A percentile compares a stretch with the other conserved stretches of the same genome.
phyloP scores from a whole-genome alignment of 35 echinoderm and acorn worm genomes.

The Lytechinus pictus region DNA sequence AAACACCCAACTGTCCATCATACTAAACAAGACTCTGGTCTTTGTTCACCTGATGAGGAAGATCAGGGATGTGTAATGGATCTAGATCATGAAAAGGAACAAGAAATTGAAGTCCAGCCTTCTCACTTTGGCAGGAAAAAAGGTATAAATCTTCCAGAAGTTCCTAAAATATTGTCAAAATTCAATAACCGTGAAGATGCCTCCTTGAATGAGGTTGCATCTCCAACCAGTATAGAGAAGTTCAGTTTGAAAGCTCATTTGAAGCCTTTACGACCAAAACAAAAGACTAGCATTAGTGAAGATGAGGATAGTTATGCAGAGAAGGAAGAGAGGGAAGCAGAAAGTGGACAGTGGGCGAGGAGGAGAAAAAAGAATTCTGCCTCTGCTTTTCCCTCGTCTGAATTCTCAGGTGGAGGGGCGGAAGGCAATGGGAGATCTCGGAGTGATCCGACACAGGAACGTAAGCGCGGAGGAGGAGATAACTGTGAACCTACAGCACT shows the following conservation, averaged over 20 bases:
- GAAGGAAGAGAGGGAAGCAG: slow-evolving; percentile 31
- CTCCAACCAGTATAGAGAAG: slow-evolving; percentile 57
- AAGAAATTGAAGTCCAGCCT: slow-evolving; percentile 19
- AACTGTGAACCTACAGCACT: slow-evolving; percentile 44
- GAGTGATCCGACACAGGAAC: slow-evolving; percentile 73
- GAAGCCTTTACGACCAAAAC: slow-evolving; percentile 60
- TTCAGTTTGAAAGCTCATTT: slow-evolving; percentile 69
- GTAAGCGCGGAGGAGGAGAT: slow-evolving; percentile 41
- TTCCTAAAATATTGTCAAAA: slow-evolving; percentile 56
- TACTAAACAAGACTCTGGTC: slow-evolving; percentile 31
- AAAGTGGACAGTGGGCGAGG: slow-evolving; percentile 46
- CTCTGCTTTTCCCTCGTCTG: slow-evolving; percentile 35
- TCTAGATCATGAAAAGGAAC: slow-evolving; percentile 53
- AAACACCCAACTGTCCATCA: slow-evolving; percentile 44
- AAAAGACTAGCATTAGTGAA: slow-evolving; percentile 40
- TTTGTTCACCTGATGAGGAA: slow-evolving; percentile 61
- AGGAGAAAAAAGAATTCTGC: slow-evolving; percentile 61
- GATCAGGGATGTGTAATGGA: slow-evolving; percentile 70
- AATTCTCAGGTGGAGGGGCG: slow-evolving; percentile 39
- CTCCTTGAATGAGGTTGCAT: slow-evolving; percentile 25
- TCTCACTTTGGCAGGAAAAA: slow-evolving; percentile 40
- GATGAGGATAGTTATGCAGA: slow-evolving; percentile 51
- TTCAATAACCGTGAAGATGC: slow-evolving; percentile 39
- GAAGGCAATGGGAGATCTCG: slow-evolving; percentile 69
- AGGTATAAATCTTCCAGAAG: slow-evolving; percentile 61